phyloP scores from a whole-genome alignment of 2,888 invertebrate genomes.

The Leptinotarsa peninsularis region DNA sequence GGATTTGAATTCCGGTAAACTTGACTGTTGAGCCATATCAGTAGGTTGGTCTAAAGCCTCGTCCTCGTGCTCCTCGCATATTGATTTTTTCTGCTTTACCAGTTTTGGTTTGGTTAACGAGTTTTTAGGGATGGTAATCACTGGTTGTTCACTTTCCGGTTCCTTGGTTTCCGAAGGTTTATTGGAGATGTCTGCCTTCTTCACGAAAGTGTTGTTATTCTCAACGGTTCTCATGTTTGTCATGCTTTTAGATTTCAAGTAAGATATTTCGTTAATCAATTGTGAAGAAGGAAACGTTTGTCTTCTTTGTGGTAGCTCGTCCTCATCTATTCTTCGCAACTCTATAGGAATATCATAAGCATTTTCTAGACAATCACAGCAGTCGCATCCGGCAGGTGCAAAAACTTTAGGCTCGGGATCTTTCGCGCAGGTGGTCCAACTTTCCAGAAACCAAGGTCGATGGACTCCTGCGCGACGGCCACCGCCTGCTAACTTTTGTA shows the following conservation, averaged over 20 bases:
- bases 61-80: slow-evolving; percentile 80
- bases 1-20: slow-evolving; percentile 23
- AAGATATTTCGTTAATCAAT: slow-evolving; percentile 63
- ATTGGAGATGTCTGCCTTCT: slow-evolving; percentile 24
- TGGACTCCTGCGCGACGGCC: slow-evolving; percentile 69
- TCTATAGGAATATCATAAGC: slow-evolving; percentile 89
- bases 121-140: neutral
- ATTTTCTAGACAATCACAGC: slow-evolving; percentile 71
- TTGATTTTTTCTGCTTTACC: slow-evolving; percentile 88
- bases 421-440: slow-evolving; percentile 73
- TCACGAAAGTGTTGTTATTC: slow-evolving; percentile 67
- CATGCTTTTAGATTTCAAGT: slow-evolving; percentile 84
- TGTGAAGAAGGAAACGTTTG: slow-evolving; percentile 69
- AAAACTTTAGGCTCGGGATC: slow-evolving; percentile 54
- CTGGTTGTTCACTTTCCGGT: neutral
- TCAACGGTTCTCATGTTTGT: slow-evolving; percentile 85
- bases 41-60: slow-evolving; percentile 75
- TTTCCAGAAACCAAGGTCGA: slow-evolving; percentile 82
- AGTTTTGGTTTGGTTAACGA: slow-evolving; percentile 73
- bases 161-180: neutral
- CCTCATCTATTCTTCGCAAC: slow-evolving; percentile 81
- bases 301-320: slow-evolving; percentile 69
- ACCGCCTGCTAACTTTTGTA: slow-evolving; percentile 83
- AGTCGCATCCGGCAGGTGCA: slow-evolving; percentile 72
- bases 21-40: slow-evolving; percentile 73